Evolutionary conservation across 1,140 invertebrate genomes (phyloP), one percentile per base, ranked within the genome.

Genomic region (Chionoecetes opilio): DNA sequence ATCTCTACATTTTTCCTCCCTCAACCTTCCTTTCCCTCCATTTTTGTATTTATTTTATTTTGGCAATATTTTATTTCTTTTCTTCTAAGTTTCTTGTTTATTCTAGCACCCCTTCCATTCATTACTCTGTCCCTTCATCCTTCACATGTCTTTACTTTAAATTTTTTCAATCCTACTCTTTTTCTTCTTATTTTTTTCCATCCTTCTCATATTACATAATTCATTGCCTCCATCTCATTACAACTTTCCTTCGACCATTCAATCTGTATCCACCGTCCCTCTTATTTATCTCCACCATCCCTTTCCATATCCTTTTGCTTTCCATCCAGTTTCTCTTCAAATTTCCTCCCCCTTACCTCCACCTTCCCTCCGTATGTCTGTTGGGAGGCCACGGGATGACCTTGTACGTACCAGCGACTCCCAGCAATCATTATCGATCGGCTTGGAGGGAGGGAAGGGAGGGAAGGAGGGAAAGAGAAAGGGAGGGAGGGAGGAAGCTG

Each of bases 331-430:
- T 53, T 53, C 46, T 14, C 14, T 87, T n/a, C 5, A n/a, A 31
- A 3, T 87, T 87, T 32, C 82, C 82, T 85, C 29, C 2, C n/a
- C n/a, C n/a, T 21, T 14, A 31, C 86, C 38, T 87, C 34, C 31
- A 87, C 63, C 63, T 75, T 75, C 63, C 63, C 63, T 75, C n/a
- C 63, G 84, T 2, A n/a, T 29, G 84, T 86, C 31, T 86, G 31
- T 14, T 86, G 84, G 0, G 86, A 21, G 34, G 34, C 86, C 86
- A 32, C 86, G 34, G 17, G 34, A 87, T 87, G 34, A 37, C 34
- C 34, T 34, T 87, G 63, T 1, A 75, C 63, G 63, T 1, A 75
- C 63, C 63, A 75, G 63, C 63, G 63, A 75, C 63, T 75, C 63
- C 63, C 21, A 75, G 63, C 63, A 75, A 75, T 75, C 63, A 75